Evolutionary conservation across 1,140 invertebrate genomes (phyloP).

Genomic region (Cryptotermes secundus): DNA sequence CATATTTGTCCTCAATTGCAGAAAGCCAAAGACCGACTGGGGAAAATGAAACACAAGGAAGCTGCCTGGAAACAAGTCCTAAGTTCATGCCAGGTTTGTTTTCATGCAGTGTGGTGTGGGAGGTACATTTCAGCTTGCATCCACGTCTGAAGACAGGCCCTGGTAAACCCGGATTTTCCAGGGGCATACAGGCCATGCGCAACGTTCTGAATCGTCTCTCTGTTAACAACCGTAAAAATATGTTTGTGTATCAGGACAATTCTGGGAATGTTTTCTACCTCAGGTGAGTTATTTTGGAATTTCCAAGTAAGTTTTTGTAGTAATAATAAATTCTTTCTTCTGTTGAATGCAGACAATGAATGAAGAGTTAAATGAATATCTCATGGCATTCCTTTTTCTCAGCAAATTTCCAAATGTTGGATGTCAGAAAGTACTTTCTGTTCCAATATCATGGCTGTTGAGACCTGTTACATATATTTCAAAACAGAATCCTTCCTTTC

Average conservation of each 20-base stretch:
- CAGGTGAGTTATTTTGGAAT: slow-evolving; percentile 40
- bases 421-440: too few relatives aligned
- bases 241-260: slow-evolving; percentile 77
- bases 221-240: slow-evolving; percentile 74
- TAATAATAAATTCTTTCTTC: too few relatives aligned
- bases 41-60: background rate
- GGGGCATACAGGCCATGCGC: slow-evolving; percentile 64
- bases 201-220: slow-evolving; percentile 70
- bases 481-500: too few relatives aligned
- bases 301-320: too few relatives aligned
- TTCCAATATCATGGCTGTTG: too few relatives aligned
- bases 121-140: slow-evolving; percentile 69
- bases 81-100: slow-evolving; percentile 67
- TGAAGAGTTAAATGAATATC: too few relatives aligned
- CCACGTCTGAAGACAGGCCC: slow-evolving; percentile 68
- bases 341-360: too few relatives aligned
- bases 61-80: slow-evolving; percentile 51
- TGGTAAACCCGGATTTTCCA: slow-evolving; percentile 58
- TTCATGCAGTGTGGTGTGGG: slow-evolving; percentile 72
- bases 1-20: background rate
- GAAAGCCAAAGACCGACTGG: background rate
- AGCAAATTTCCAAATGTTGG: too few relatives aligned
- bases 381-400: too few relatives aligned
- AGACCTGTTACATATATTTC: too few relatives aligned
- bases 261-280: slow-evolving; percentile 72